These are phyloP conservation scores for Remorina albescens DNA, from an alignment of 2,797 vertebrate genomes.

Conservation along the genomic window DNA sequence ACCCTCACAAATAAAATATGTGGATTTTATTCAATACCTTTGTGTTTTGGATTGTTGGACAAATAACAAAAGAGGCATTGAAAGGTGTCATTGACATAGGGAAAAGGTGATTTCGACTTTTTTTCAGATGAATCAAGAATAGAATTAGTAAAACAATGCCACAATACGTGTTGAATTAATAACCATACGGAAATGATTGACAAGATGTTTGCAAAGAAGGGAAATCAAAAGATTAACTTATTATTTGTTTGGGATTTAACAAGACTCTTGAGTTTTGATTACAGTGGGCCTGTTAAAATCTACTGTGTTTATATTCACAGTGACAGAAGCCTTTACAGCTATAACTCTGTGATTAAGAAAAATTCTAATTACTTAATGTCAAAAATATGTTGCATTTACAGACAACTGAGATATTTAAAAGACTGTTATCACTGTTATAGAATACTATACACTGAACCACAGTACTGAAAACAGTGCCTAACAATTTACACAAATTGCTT, in stretches of 20 bases:
- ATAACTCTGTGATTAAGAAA: too few relatives aligned
- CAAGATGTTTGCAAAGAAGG: too few relatives aligned
- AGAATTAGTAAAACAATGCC: too few relatives aligned
- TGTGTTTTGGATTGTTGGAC: not conserved
- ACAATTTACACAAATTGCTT: not conserved
- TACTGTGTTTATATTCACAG: not conserved
- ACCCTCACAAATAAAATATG: not conserved
- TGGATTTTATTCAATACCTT: not conserved
- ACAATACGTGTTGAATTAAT: too few relatives aligned
- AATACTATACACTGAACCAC: not conserved
- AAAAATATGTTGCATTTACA: too few relatives aligned
- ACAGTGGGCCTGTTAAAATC: not conserved
- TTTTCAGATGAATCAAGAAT: not conserved
- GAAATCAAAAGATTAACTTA: too few relatives aligned
- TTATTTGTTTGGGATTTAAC: too few relatives aligned
- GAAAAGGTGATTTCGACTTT: not conserved
- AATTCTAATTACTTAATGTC: too few relatives aligned
- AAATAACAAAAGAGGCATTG: too few relatives aligned
- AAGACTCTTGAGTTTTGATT: not conserved
- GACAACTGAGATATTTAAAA: not conserved
- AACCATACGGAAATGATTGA: too few relatives aligned
- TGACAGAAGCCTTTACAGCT: not conserved
- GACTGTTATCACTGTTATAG: not conserved
- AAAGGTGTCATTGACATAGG: not conserved
- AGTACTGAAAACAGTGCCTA: not conserved